phyloP scores from a whole-genome alignment of 1,140 invertebrate genomes.

The Bombus pyrosoma region DNA sequence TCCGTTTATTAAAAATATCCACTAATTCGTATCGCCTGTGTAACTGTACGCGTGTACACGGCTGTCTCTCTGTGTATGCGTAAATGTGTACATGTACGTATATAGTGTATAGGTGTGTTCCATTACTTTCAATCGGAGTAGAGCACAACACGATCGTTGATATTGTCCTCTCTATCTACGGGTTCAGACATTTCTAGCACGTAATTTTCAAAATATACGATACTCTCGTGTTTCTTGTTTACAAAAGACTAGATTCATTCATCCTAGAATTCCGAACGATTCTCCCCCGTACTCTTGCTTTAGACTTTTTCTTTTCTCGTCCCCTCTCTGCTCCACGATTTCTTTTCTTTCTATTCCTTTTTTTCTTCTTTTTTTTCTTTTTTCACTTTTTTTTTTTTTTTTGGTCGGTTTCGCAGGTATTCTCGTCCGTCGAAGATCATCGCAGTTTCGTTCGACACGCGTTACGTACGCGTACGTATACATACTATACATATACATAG shows the following conservation, averaged over 20 bases:
- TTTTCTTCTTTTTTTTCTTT: not conserved
- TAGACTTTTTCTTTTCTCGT: not conserved
- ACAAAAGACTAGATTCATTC: slow-evolving; percentile 74
- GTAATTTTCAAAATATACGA: slow-evolving; percentile 79
- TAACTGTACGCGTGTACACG: not conserved
- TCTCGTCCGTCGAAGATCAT: not conserved
- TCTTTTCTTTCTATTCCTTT: not conserved
- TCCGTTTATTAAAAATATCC: slow-evolving; percentile 83
- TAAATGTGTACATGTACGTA: slow-evolving; percentile 15
- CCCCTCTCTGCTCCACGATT: not conserved
- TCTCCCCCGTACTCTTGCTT: slow-evolving; percentile 5
- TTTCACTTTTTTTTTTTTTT: not conserved
- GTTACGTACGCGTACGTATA: not conserved
- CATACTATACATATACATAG: slow-evolving; percentile 24
- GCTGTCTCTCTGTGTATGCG: slow-evolving; percentile 34
- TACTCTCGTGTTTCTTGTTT: slow-evolving; percentile 69
- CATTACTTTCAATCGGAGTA: slow-evolving; percentile 79
- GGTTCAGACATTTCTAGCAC: slow-evolving; percentile 71
- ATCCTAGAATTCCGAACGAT: slow-evolving; percentile 42
- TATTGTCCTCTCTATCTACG: slow-evolving; percentile 76
- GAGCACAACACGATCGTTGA: slow-evolving; percentile 73
- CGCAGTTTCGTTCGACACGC: not conserved
- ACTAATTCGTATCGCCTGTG: slow-evolving; percentile 76
- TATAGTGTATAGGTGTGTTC: slow-evolving; percentile 58
- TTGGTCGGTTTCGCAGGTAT: slow-evolving; percentile 49